Evolutionary conservation across 1,140 invertebrate genomes (phyloP), one percentile per base, ranked within the genome.

Genomic region (Neuroterus valhalla): DNA sequence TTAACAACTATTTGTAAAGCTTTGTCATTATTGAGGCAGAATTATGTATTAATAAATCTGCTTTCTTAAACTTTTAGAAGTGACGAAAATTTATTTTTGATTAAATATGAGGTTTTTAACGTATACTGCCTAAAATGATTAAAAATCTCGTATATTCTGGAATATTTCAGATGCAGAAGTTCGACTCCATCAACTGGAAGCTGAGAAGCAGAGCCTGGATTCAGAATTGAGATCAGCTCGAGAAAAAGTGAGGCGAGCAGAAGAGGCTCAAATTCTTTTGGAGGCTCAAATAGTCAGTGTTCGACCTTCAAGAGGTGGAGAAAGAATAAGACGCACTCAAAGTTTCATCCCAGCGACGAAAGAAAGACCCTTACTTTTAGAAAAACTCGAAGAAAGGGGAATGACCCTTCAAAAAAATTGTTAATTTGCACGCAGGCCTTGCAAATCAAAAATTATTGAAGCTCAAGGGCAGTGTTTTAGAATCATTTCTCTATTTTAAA

Each of bases 141-240:
- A 10, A 38, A 38, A 38, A 10, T 5, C 3, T 38, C 31, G 31
- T 38, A 38, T 8, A 38, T 38, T 38, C 10, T 0, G 31, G 31
- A 8, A 0, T 8, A 38, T 86, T 90, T 78, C 84, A 94, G 94
- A 93, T 82, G 94, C 94, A 1, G 91, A 94, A 89, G 81, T 88
- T 42, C 89, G 93, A 71, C 89, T 96, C 4, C 89, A 91, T 77
- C 92, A 94, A 76, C 85, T 96, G 26, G 94, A 95, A 88, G 85
- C 90, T 67, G 94, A 96, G 84, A 91, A 93, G 50, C 89, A 92
- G 76, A 89, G 89, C 69, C 88, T 95, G 44, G 95, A 96, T 78
- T 86, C 90, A 12, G 93, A 95, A 86, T 87, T 96, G 45, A 91
- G 89, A 79, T 88, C 91, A 66, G 94, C 94, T 2, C 90, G 92